These are phyloP conservation scores for Xenopus laevis DNA, from an alignment of 2,113 vertebrate species.

Conservation along the genomic window DNA sequence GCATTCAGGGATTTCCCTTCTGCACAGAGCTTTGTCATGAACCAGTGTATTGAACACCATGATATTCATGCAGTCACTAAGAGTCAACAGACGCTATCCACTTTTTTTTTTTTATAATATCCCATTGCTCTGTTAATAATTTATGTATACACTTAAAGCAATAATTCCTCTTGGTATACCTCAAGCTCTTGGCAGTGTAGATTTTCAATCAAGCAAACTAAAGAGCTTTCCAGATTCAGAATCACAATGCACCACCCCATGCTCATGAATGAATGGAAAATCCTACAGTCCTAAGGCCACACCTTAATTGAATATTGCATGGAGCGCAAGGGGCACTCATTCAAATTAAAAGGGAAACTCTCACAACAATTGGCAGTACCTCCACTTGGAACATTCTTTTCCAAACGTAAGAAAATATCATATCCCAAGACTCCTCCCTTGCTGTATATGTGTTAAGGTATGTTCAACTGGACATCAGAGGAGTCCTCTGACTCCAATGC, in stretches of 20 bases:
- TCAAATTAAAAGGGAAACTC: too few relatives aligned
- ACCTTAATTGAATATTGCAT: too few relatives aligned
- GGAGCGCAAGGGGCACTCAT: too few relatives aligned
- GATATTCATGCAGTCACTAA: background rate
- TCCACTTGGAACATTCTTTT: too few relatives aligned
- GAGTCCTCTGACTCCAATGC: too few relatives aligned
- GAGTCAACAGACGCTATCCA: background rate
- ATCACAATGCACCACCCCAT: background rate
- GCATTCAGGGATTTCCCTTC: background rate
- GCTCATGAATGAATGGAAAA: too few relatives aligned
- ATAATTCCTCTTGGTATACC: conserved; percentile 1
- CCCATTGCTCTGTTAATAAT: background rate
- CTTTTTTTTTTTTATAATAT: background rate
- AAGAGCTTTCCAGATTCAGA: background rate
- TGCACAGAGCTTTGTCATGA: background rate
- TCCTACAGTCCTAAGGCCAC: too few relatives aligned
- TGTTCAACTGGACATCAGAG: too few relatives aligned
- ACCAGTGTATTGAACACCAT: background rate
- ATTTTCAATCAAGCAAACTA: background rate
- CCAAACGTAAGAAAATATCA: too few relatives aligned
- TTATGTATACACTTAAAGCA: conserved; percentile 4
- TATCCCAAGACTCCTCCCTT: too few relatives aligned
- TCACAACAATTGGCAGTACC: too few relatives aligned
- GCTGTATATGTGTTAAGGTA: too few relatives aligned
- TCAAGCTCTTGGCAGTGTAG: background rate